Evolutionary conservation across 2,797 vertebrate genomes (phyloP), one percentile per base, ranked within the genome.

Genomic region (Rousettus madagascariensis): DNA sequence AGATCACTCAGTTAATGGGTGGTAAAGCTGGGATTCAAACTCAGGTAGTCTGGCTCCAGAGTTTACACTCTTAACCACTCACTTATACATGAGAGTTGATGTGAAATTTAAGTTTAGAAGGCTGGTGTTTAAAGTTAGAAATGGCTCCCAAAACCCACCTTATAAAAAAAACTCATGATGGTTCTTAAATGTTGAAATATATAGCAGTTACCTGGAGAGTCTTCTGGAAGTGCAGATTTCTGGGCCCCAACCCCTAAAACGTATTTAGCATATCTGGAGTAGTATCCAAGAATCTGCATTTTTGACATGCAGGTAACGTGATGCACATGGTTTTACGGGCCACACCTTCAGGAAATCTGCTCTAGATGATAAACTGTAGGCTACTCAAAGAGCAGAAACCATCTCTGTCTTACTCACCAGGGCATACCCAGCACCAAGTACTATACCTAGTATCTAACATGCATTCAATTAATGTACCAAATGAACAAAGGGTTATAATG

Each of bases 151-250:
- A 66, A 30, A 26, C 26, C n/a, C 46, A 80, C 30, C 11, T 91
- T 84, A 71, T 22, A 57, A 82, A 90, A 41, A 84, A 94, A 93
- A 84, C 66, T 66, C 38, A 85, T 57, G 63, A 68, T 41, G 17
- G 17, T 75, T 79, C 69, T 69, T 72, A 94, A 77, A 86, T 26
- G 68, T 82, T 91, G 83, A 89, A 69, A 17, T 72, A 91, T 2
- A 95, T 8, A 95, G 22, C 65, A 87, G 80, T 75, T 90, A 84
- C 49, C 41, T 82, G 22, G 30, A 91, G 79, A 91, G 38, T 82
- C 22, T 78, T 94, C 41, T 86, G 33, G 55, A 95, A 95, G 46
- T 53, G 30, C 49, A 96, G 74, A 72, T 55, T 88, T 96, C 51
- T 82, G 78, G 63, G 24, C 19, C 33, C 30, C n/a, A 86, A 68